Evolutionary conservation across 2,888 invertebrate genomes (phyloP).

Genomic region (Incurvaria masculella): DNA sequence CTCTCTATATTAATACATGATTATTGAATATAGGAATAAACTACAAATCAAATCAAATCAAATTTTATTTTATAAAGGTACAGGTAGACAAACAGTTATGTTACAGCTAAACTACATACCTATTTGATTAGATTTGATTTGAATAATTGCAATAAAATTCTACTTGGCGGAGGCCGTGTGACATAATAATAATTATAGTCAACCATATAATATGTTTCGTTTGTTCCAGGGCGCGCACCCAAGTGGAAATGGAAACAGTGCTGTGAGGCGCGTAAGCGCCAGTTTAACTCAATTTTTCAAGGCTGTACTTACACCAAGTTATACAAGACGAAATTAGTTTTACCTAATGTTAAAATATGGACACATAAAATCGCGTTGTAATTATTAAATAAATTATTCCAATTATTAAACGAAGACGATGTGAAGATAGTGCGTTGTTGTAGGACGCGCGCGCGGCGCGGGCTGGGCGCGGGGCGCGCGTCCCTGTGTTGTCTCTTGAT

Average conservation of each 20-base stretch:
- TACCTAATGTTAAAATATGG: constrained; percentile 54
- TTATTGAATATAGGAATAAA: too few species aligned
- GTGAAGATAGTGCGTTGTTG: constrained; percentile 45
- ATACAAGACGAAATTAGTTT: constrained; percentile 57
- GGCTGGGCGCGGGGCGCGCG: constrained; percentile 51
- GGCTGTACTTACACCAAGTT: constrained; percentile 59
- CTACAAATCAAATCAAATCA: too few species aligned
- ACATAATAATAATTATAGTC: too few species aligned
- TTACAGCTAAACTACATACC: too few species aligned
- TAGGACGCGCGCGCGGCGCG: constrained; percentile 48
- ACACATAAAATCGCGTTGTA: constrained; percentile 55
- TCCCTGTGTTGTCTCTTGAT: constrained; percentile 44
- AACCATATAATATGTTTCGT: too few species aligned
- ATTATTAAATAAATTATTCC: constrained; percentile 60
- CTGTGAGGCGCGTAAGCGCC: constrained; percentile 68
- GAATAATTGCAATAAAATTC: too few species aligned
- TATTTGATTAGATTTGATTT: too few species aligned
- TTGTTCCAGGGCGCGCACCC: constrained; percentile 53
- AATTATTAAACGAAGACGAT: constrained; percentile 56
- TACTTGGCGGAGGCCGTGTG: too few species aligned
- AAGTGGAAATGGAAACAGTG: constrained; percentile 92
- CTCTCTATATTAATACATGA: too few species aligned
- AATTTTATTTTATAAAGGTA: too few species aligned
- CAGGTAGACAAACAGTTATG: too few species aligned
- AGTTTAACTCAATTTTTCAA: constrained; percentile 55